Percentiles rank a stretch among this genome's conserved stretches.
These are phyloP conservation scores for Limnephilus marmoratus DNA, from an alignment of 2,888 invertebrate genomes.

Conservation along the genomic window DNA sequence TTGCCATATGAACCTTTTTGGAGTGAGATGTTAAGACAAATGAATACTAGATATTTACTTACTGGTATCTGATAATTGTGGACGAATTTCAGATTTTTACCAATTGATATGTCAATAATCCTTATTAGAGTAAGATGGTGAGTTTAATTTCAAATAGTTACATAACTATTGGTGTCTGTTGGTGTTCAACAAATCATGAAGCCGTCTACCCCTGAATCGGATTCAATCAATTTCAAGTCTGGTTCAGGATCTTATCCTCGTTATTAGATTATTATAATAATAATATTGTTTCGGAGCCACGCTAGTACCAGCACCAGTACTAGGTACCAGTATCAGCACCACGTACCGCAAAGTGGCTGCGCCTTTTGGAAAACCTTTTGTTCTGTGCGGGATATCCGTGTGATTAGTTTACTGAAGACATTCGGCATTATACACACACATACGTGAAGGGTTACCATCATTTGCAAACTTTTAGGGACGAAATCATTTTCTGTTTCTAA, in stretches of 20 bases:
- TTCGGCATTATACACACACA: neutral
- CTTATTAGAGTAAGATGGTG: too few relatives aligned
- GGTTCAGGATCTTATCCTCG: neutral
- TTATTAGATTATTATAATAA: constrained; percentile 22
- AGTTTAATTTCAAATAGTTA: too few relatives aligned
- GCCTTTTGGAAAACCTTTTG: constrained; percentile 16
- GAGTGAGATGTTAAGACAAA: too few relatives aligned
- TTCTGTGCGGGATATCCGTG: constrained; percentile 5
- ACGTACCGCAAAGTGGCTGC: constrained; percentile 18
- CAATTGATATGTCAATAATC: too few relatives aligned
- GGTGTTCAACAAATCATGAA: neutral
- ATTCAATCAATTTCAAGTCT: constrained; percentile 15
- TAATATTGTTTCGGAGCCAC: neutral
- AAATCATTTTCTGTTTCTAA: neutral
- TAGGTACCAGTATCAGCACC: neutral
- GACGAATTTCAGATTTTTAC: too few relatives aligned
- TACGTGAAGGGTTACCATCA: neutral
- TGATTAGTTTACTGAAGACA: neutral
- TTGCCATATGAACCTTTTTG: too few relatives aligned
- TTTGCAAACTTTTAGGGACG: neutral
- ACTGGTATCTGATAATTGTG: too few relatives aligned
- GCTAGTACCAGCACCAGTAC: neutral
- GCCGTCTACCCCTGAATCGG: neutral
- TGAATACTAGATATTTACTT: too few relatives aligned
- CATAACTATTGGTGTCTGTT: neutral